Evolutionary conservation across 2,888 invertebrate genomes (phyloP).

Genomic region (Tetrapedia diversipes): DNA sequence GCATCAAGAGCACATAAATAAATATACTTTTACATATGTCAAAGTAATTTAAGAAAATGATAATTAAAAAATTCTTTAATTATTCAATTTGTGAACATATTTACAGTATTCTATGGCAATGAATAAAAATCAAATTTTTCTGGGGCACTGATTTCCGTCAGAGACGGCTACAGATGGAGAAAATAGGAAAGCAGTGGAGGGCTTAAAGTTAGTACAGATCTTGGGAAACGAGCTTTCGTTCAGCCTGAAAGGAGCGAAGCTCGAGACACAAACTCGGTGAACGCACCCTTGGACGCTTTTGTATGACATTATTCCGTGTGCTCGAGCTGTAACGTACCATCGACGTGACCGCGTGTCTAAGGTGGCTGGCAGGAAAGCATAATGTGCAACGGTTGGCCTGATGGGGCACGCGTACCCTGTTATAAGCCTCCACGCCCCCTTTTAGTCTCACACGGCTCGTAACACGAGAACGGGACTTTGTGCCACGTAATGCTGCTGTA

Average conservation of each 20-base stretch:
- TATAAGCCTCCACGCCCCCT: conserved; percentile 52
- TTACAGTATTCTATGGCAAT: too few relatives aligned
- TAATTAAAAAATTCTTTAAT: too few relatives aligned
- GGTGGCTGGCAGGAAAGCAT: conserved; percentile 40
- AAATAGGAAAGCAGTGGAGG: background rate
- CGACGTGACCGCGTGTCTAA: conserved; percentile 48
- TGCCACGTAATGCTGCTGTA: conserved; percentile 64
- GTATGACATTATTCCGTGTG: background rate
- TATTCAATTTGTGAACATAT: too few relatives aligned
- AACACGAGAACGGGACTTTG: conserved; percentile 69
- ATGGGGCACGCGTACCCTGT: conserved; percentile 65
- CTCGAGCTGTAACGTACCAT: conserved; percentile 2
- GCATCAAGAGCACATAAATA: too few relatives aligned
- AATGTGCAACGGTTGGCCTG: conserved; percentile 48
- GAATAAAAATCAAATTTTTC: too few relatives aligned
- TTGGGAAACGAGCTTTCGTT: background rate
- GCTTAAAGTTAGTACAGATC: conserved; percentile 37
- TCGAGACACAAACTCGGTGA: conserved; percentile 4
- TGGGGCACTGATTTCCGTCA: background rate
- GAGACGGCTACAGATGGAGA: background rate
- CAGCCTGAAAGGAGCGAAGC: background rate
- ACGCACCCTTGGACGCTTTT: conserved; percentile 10
- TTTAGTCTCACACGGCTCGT: conserved; percentile 49
- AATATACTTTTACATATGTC: too few relatives aligned
- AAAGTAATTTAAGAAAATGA: too few relatives aligned